Evolutionary conservation across 2,797 vertebrate genomes (phyloP).

Genomic region (Sorex maritimensis): DNA sequence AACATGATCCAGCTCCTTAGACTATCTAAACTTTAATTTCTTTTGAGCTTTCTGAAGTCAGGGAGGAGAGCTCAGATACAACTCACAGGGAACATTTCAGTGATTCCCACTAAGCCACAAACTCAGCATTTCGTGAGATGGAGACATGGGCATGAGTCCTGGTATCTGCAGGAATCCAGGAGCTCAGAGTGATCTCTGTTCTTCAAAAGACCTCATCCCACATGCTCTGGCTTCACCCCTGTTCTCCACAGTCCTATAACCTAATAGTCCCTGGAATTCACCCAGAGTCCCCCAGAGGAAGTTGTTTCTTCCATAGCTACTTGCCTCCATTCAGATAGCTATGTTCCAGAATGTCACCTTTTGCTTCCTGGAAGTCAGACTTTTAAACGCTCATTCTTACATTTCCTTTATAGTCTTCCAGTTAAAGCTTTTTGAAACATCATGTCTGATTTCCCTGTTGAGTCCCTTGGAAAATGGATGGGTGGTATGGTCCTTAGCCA

Average conservation of each 20-base stretch:
- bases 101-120: background rate
- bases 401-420: conserved; percentile 20
- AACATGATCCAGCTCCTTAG: background rate
- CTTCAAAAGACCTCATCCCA: background rate
- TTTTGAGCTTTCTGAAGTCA: background rate
- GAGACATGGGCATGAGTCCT: background rate
- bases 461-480: background rate
- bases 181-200: background rate
- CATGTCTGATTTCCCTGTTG: conserved; percentile 11
- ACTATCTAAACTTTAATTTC: background rate
- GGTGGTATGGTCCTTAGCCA: background rate
- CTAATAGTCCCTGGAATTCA: background rate
- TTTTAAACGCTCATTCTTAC: background rate
- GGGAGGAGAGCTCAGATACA: background rate
- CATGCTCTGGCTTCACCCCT: background rate
- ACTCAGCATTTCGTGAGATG: background rate
- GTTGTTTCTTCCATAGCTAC: background rate
- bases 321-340: background rate
- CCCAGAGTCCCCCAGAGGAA: background rate
- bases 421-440: conserved; percentile 13
- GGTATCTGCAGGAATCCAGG: background rate
- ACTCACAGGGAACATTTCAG: background rate
- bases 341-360: background rate
- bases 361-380: background rate
- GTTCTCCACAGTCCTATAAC: background rate